A percentile compares a stretch with the other conserved stretches of the same genome.
These are phyloP conservation scores for Clamator glandarius DNA, from an alignment of 2,797 vertebrate species.

Conservation along the genomic window DNA sequence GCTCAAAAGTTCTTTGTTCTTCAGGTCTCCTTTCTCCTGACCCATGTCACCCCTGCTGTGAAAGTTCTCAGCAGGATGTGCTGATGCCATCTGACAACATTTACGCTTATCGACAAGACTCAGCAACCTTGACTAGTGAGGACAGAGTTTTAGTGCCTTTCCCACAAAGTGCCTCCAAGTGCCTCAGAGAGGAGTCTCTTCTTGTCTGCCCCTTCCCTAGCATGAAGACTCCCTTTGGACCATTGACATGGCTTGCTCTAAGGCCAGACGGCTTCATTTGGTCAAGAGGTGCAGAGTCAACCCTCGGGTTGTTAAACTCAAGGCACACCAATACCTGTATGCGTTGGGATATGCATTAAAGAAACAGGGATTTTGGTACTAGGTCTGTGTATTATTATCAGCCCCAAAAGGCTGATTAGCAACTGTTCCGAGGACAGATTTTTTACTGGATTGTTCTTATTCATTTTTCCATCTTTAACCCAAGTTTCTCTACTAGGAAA, in stretches of 20 bases:
- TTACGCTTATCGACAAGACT: background rate
- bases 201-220: background rate
- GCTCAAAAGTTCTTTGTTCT: background rate
- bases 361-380: background rate
- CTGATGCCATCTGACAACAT: conserved; percentile 48
- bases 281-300: background rate
- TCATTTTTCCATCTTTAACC: background rate
- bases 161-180: background rate
- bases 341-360: background rate
- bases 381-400: background rate
- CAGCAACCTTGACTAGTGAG: background rate
- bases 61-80: background rate
- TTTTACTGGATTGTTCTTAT: background rate
- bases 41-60: background rate
- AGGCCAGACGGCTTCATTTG: background rate
- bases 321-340: background rate
- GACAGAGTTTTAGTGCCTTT: background rate
- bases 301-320: background rate
- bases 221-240: background rate
- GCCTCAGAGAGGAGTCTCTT: background rate
- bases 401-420: conserved; percentile 2
- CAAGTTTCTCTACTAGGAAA: background rate
- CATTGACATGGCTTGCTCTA: background rate
- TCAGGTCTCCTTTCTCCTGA: background rate
- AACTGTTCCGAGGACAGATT: background rate